A percentile compares a stretch with the other conserved stretches of the same genome.
These are phyloP conservation scores for Pholis gunnellus DNA, from an alignment of 2,113 vertebrate species.

Conservation along the genomic window DNA sequence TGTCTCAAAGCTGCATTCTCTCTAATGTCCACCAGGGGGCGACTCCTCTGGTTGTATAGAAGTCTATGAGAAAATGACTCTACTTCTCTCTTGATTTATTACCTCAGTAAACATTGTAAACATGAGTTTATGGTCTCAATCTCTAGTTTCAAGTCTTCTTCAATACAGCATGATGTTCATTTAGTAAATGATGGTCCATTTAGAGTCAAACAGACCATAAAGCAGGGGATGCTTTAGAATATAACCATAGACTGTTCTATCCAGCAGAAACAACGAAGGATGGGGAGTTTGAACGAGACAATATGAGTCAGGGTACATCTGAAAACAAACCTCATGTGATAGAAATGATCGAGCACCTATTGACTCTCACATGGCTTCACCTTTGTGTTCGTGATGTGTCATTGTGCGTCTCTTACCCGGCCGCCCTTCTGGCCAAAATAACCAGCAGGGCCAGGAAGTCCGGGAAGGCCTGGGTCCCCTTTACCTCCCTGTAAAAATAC, in stretches of 20 bases:
- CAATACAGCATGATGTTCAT: no score
- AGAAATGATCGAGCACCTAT: background rate
- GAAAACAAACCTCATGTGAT: background rate
- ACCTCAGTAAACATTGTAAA: no score
- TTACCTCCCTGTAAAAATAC: conserved; percentile 88
- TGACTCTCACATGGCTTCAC: background rate
- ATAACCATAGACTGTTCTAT: background rate
- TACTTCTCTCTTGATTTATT: no score
- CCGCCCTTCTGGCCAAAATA: conserved; percentile 91
- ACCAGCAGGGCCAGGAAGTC: conserved; percentile 92
- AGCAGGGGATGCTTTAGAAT: no score
- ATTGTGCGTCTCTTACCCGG: conserved; percentile 86
- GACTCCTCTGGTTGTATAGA: no score
- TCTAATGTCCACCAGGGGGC: no score
- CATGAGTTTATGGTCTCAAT: no score
- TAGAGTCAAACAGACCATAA: no score
- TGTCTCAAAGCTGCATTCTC: no score
- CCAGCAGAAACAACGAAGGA: background rate
- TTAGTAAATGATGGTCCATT: no score
- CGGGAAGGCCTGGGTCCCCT: conserved; percentile 91
- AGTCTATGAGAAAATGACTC: no score
- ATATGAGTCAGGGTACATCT: background rate
- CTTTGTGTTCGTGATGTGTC: background rate
- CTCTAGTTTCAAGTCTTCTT: no score
- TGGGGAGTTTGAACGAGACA: background rate